Evolutionary conservation across 2,797 vertebrate species (phyloP).

Genomic region (Onychomys torridus): DNA sequence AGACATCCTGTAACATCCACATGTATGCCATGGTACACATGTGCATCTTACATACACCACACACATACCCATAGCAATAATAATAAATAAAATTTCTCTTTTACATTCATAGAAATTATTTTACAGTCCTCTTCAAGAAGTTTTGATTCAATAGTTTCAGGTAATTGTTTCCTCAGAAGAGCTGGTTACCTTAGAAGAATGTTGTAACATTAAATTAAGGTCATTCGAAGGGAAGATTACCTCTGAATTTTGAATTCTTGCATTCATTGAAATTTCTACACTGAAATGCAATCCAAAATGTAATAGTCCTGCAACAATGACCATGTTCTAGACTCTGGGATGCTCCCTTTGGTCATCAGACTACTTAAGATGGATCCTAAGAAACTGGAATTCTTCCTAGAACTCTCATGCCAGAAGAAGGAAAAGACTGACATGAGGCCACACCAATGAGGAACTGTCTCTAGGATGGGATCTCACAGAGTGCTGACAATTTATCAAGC

Average conservation of each 20-base stretch:
- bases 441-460: background rate
- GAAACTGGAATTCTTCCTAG: background rate
- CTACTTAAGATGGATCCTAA: background rate
- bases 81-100: background rate
- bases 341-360: background rate
- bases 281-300: background rate
- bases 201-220: background rate
- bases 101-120: background rate
- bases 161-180: background rate
- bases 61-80: background rate
- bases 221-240: background rate
- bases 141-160: background rate
- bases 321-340: background rate
- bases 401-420: background rate
- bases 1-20: background rate
- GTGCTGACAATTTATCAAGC: background rate
- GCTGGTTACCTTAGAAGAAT: background rate
- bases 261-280: background rate
- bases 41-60: background rate
- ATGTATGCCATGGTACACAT: background rate
- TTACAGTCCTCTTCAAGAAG: background rate
- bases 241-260: background rate
- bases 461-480: background rate
- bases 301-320: background rate
- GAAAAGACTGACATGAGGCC: background rate